Evolutionary conservation across 2,797 vertebrate genomes (phyloP).

Genomic region (Hippoglossus hippoglossus): DNA sequence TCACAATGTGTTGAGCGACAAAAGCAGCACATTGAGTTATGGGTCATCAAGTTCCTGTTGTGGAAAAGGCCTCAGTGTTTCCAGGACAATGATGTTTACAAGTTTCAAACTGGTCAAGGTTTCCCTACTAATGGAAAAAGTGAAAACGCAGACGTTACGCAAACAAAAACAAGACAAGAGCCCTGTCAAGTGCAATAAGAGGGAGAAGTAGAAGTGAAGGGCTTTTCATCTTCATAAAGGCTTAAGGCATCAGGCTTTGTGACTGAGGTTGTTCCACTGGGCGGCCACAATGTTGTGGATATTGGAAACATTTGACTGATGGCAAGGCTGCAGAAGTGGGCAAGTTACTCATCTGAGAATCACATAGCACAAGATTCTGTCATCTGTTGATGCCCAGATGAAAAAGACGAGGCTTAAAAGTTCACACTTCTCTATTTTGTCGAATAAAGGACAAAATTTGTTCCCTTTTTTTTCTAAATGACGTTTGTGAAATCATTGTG

Average conservation of each 20-base stretch:
- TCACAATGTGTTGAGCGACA: background rate
- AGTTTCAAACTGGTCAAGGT: background rate
- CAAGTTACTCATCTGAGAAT: slow-evolving; percentile 9
- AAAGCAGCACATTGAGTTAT: background rate
- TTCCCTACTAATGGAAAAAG: background rate
- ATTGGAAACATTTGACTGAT: background rate
- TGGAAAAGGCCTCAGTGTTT: background rate
- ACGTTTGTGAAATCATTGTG: background rate
- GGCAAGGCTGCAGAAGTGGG: background rate
- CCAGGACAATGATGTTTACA: background rate
- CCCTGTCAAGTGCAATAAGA: background rate
- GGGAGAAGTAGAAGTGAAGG: background rate
- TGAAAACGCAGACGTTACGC: background rate
- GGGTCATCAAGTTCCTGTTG: background rate
- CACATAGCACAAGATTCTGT: background rate
- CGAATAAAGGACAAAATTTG: background rate
- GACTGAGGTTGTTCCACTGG: background rate
- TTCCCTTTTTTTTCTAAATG: background rate
- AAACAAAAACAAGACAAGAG: background rate
- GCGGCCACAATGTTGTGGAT: background rate
- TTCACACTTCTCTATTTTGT: no score
- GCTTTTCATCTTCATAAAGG: background rate
- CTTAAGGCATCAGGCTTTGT: background rate
- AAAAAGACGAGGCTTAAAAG: background rate
- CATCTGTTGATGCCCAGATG: background rate